Evolutionary conservation across 2,888 invertebrate genomes (phyloP).

Genomic region (Campopleginae sp.): DNA sequence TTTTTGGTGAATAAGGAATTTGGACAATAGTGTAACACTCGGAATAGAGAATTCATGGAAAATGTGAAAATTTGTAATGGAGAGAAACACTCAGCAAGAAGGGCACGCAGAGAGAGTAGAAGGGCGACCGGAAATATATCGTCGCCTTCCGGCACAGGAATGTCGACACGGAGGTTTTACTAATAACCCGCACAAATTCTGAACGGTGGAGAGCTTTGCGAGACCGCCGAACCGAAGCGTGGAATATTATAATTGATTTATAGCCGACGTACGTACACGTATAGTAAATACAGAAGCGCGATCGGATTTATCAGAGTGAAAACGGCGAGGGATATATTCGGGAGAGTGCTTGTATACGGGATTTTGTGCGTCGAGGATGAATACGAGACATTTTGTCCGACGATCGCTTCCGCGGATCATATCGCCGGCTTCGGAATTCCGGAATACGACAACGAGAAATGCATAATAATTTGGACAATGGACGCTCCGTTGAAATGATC

Average conservation of each 20-base stretch:
- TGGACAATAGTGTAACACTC: constrained; percentile 26
- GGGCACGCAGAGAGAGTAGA: constrained; percentile 46
- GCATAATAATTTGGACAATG: constrained; percentile 64
- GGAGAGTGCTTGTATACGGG: constrained; percentile 9
- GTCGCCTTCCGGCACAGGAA: constrained; percentile 81
- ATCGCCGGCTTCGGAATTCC: constrained; percentile 64
- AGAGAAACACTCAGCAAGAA: constrained; percentile 78
- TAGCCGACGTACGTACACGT: constrained; percentile 64
- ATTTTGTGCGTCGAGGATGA: constrained; percentile 16
- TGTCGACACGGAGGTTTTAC: constrained; percentile 79
- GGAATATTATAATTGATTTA: constrained; percentile 85
- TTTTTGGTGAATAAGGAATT: neutral
- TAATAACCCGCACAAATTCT: constrained; percentile 78
- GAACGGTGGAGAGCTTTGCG: constrained; percentile 57
- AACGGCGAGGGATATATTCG: constrained; percentile 53
- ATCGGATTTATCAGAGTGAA: constrained; percentile 82
- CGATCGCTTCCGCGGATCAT: constrained; percentile 62
- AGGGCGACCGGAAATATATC: constrained; percentile 78
- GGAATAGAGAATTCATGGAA: constrained; percentile 69
- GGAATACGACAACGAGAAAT: constrained; percentile 59
- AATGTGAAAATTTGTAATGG: constrained; percentile 80
- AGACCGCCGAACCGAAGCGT: constrained; percentile 83
- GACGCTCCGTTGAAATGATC: constrained; percentile 39
- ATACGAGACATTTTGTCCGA: constrained; percentile 60
- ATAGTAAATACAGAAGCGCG: constrained; percentile 43